Percentiles rank a stretch among this genome's conserved stretches.
Evolutionary conservation across 2,888 invertebrate species (phyloP).

Genomic region (Zygaena filipendulae): DNA sequence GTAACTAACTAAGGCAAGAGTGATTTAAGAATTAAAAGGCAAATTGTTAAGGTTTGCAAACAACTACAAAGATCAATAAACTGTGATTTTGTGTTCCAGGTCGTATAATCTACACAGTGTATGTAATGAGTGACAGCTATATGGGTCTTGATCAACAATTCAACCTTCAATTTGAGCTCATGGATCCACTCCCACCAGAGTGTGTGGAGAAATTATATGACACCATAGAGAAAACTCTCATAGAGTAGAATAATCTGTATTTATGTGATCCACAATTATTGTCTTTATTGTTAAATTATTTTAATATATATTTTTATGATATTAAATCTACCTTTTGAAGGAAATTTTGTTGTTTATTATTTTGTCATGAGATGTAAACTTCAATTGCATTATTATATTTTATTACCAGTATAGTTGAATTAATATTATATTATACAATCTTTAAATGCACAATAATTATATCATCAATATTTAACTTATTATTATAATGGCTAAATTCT

Average conservation of each 20-base stretch:
- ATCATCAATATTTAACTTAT: background rate
- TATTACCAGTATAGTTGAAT: too few species aligned
- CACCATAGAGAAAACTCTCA: slow-evolving; percentile 37
- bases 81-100: slow-evolving; percentile 70
- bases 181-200: slow-evolving; percentile 45
- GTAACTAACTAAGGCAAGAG: too few species aligned
- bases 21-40: too few species aligned
- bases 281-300: slow-evolving; percentile 16
- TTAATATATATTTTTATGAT: slow-evolving; percentile 4
- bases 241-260: slow-evolving; percentile 27
- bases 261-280: slow-evolving; percentile 21
- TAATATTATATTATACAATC: too few species aligned
- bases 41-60: too few species aligned
- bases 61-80: too few species aligned
- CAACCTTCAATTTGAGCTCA: slow-evolving; percentile 64
- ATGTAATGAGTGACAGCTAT: slow-evolving; percentile 92
- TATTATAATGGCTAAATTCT: background rate
- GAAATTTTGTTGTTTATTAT: too few species aligned
- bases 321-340: too few species aligned
- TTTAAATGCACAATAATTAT: too few species aligned
- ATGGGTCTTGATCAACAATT: slow-evolving; percentile 94
- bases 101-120: slow-evolving; percentile 80
- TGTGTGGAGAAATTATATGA: slow-evolving; percentile 38
- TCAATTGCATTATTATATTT: too few species aligned
- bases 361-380: too few species aligned